phyloP scores from a whole-genome alignment of 2,888 invertebrate species.

The Loripinus fragilis region DNA sequence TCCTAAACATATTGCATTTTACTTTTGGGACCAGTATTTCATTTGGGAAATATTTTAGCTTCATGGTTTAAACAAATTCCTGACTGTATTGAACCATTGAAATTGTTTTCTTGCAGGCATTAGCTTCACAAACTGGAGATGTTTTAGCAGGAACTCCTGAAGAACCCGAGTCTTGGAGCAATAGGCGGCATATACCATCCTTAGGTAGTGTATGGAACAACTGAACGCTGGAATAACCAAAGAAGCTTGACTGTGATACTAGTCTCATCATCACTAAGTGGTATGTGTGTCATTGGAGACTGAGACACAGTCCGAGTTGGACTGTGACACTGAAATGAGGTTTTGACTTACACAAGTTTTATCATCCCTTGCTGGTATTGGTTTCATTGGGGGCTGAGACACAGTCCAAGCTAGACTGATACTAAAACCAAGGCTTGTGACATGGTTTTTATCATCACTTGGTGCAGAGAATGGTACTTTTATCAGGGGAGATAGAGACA shows the following conservation, averaged over 20 bases:
- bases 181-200: slow-evolving; percentile 44
- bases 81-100: too few relatives aligned
- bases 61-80: too few relatives aligned
- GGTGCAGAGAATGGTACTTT: neutral
- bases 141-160: slow-evolving; percentile 73
- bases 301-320: neutral
- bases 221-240: slow-evolving; percentile 26
- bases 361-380: neutral
- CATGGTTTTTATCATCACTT: too few relatives aligned
- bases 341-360: too few relatives aligned
- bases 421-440: neutral
- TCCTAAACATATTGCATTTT: too few relatives aligned
- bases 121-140: slow-evolving; percentile 76
- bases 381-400: neutral
- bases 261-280: neutral
- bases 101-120: slow-evolving; percentile 59
- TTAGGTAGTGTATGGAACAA: slow-evolving; percentile 59
- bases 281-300: neutral
- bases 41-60: too few relatives aligned
- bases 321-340: neutral
- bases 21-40: too few relatives aligned
- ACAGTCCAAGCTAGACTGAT: too few relatives aligned
- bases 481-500: neutral
- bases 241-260: neutral
- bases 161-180: slow-evolving; percentile 32